A percentile compares a stretch with the other conserved stretches of the same genome.
phyloP scores from a whole-genome alignment of 2,888 invertebrate species.

The Mycalesis mineus region DNA sequence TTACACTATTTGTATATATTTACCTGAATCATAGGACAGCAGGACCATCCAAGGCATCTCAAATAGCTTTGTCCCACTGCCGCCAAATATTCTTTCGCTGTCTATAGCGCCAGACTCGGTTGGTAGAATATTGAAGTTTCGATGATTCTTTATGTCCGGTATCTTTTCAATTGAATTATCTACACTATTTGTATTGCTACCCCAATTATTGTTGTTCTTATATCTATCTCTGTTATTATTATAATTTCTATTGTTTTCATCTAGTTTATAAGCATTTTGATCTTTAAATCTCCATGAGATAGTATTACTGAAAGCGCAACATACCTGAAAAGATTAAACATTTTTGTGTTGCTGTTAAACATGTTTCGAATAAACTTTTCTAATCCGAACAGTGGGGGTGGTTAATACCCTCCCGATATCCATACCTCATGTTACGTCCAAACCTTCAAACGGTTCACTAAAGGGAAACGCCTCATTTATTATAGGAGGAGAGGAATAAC shows the following conservation, averaged over 20 bases:
- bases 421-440: too few species aligned
- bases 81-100: slow-evolving; percentile 78
- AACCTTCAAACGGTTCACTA: too few species aligned
- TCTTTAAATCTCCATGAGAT: slow-evolving; percentile 1
- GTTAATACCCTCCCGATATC: too few species aligned
- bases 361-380: too few species aligned
- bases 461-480: too few species aligned
- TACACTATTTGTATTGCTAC: slow-evolving; percentile 25
- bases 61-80: slow-evolving; percentile 77
- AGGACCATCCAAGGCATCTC: slow-evolving; percentile 89
- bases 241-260: neutral
- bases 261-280: neutral
- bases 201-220: neutral
- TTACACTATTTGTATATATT: too few species aligned
- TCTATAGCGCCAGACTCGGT: slow-evolving; percentile 76
- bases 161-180: slow-evolving; percentile 28
- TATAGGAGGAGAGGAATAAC: too few species aligned
- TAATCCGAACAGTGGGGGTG: too few species aligned
- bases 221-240: neutral
- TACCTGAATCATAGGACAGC: slow-evolving; percentile 78
- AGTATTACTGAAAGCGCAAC: slow-evolving; percentile 35
- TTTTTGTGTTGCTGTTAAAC: too few species aligned
- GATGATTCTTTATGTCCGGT: slow-evolving; percentile 44
- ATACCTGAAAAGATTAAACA: slow-evolving; percentile 38
- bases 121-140: slow-evolving; percentile 51